These are phyloP conservation scores for Takifugu ocellatus DNA, from an alignment of 2,797 vertebrate genomes.

Conservation along the genomic window DNA sequence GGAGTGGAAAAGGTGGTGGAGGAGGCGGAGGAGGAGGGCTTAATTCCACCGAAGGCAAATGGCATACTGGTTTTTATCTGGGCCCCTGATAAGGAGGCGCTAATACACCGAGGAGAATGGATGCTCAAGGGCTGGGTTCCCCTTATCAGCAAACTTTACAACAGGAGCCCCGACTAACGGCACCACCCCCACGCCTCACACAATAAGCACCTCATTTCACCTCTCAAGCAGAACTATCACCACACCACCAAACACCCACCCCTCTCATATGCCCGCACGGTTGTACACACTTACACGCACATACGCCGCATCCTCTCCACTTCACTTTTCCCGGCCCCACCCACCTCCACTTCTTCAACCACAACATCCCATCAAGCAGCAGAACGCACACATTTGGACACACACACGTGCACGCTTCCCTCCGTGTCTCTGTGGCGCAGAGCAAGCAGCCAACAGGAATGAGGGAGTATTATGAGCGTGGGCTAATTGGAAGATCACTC, in stretches of 20 bases:
- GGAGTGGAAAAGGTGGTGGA: conserved; percentile 69
- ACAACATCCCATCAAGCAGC: conserved; percentile 49
- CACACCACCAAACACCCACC: conserved; percentile 72
- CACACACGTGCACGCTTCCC: conserved; percentile 15
- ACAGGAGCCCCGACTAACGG: conserved; percentile 94
- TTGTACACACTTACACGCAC: conserved; percentile 53
- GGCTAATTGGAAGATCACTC: conserved; percentile 99
- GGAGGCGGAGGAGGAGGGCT: conserved; percentile 89
- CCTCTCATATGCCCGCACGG: conserved; percentile 40
- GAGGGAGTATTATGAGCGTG: conserved; percentile 96
- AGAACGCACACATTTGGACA: conserved; percentile 41
- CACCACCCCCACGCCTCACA: conserved; percentile 92
- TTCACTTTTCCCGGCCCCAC: conserved; percentile 60
- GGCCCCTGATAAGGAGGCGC: conserved; percentile 97
- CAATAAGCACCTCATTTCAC: conserved; percentile 99
- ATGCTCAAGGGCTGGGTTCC: conserved; percentile 99
- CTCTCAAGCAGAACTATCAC: conserved; percentile 99
- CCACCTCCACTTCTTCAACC: conserved; percentile 36
- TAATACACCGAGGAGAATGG: conserved; percentile 99
- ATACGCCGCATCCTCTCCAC: conserved; percentile 57
- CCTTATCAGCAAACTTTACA: conserved; percentile 99
- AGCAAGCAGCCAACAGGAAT: conserved; percentile 89
- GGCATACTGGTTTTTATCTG: conserved; percentile 98
- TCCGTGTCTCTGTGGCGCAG: conserved; percentile 46
- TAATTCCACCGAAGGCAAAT: conserved; percentile 99